Evolutionary conservation across 2,888 invertebrate genomes (phyloP).

Genomic region (Pycnomerus fuliginosus): DNA sequence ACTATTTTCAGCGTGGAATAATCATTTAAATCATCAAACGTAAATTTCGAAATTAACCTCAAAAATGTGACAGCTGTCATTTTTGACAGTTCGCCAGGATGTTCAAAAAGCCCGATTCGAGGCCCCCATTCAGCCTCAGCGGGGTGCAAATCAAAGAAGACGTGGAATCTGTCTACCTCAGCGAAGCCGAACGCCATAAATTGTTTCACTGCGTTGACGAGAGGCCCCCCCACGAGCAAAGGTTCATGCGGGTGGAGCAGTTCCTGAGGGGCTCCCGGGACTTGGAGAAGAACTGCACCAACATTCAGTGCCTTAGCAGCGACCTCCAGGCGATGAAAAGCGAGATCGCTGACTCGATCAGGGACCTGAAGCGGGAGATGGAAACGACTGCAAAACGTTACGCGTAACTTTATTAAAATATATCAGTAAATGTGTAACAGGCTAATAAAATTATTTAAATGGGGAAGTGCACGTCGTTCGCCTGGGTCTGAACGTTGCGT

Average conservation of each 20-base stretch:
- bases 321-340: background rate
- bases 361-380: background rate
- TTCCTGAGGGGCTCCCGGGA: constrained; percentile 39
- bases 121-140: constrained; percentile 29
- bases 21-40: no score
- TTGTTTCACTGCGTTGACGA: constrained; percentile 40
- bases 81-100: no score
- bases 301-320: background rate
- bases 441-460: constrained; percentile 8
- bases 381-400: background rate
- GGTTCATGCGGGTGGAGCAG: constrained; percentile 38
- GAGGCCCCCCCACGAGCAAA: constrained; percentile 36
- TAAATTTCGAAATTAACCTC: no score
- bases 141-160: constrained; percentile 36
- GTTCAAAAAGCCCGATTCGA: no score
- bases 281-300: constrained; percentile 27
- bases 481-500: constrained; percentile 38
- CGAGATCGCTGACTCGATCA: background rate
- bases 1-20: no score
- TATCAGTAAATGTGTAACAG: background rate
- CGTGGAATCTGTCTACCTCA: constrained; percentile 31
- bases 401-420: background rate
- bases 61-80: no score
- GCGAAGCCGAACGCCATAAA: constrained; percentile 36
- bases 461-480: constrained; percentile 11